Conservation (phyloP, 2,888 invertebrate genomes). For the Torymus tubicola region DNA sequence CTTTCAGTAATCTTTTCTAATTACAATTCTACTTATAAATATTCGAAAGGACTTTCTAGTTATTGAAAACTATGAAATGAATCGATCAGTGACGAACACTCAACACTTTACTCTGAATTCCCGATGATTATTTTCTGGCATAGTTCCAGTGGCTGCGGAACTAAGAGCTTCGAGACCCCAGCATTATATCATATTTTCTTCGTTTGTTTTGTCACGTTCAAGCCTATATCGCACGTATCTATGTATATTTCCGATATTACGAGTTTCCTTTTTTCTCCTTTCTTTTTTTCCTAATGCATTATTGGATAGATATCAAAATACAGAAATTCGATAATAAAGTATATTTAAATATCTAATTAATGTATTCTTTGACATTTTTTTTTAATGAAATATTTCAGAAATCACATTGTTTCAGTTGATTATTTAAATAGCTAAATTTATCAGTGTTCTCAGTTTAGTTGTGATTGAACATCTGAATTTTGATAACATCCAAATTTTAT, state of each 20-base stretch:
- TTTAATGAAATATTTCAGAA: conserved; percentile 3
- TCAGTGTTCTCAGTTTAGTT: no score
- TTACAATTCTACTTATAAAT: conserved; percentile 16
- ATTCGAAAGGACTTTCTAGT: neutral
- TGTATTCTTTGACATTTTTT: neutral
- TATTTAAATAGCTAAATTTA: no score
- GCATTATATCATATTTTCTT: conserved; percentile 34
- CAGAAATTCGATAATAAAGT: conserved; percentile 9
- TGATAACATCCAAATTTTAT: conserved; percentile 55
- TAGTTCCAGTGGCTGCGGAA: conserved; percentile 26
- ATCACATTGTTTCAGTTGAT: no score
- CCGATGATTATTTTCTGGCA: neutral
- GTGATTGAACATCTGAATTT: conserved; percentile 26
- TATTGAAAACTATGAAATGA: conserved; percentile 19
- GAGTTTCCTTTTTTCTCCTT: conserved; percentile 8
- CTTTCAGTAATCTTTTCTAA: neutral
- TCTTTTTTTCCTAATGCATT: conserved; percentile 33
- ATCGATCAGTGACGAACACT: conserved; percentile 4
- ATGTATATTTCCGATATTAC: conserved; percentile 24
- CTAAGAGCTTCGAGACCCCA: conserved; percentile 46
- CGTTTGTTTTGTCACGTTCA: conserved; percentile 43
- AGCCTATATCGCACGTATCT: conserved; percentile 39
- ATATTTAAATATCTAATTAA: neutral
- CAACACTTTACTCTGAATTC: conserved; percentile 16
- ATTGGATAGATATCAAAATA: conserved; percentile 9